Percentiles rank a stretch among this genome's conserved stretches.
These are phyloP conservation scores for Rhamnusium bicolor DNA, from an alignment of 2,888 invertebrate genomes.

Conservation along the genomic window DNA sequence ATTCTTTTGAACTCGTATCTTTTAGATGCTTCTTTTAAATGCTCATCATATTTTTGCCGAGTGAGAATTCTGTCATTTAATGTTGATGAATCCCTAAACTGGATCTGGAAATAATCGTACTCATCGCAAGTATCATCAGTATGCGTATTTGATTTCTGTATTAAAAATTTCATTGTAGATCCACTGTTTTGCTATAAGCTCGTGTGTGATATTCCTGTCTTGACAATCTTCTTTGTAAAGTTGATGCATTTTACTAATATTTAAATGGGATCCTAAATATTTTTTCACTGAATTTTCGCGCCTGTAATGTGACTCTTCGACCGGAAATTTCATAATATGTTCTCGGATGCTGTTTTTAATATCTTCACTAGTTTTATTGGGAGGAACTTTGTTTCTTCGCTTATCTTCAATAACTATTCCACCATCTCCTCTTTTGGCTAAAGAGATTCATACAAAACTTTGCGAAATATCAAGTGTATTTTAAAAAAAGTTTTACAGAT, in stretches of 20 bases:
- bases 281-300: slow-evolving; percentile 38
- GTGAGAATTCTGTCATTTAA: slow-evolving; percentile 26
- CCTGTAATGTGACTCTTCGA: slow-evolving; percentile 42
- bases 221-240: slow-evolving; percentile 28
- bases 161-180: slow-evolving; percentile 46
- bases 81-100: slow-evolving; percentile 11
- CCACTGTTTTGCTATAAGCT: slow-evolving; percentile 43
- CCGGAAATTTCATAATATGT: slow-evolving; percentile 43
- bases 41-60: slow-evolving; percentile 37
- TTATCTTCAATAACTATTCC: slow-evolving; percentile 29
- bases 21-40: slow-evolving; percentile 41
- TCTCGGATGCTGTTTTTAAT: slow-evolving; percentile 34
- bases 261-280: slow-evolving; percentile 45
- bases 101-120: slow-evolving; percentile 32
- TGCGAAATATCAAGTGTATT: slow-evolving; percentile 33
- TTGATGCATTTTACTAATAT: slow-evolving; percentile 41
- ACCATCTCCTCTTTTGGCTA: slow-evolving; percentile 27
- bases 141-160: slow-evolving; percentile 41
- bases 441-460: slow-evolving; percentile 24
- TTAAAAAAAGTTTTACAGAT: slow-evolving; percentile 30
- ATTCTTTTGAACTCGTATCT: slow-evolving; percentile 43
- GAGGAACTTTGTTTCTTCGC: slow-evolving; percentile 34
- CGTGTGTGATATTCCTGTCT: slow-evolving; percentile 16
- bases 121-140: slow-evolving; percentile 42
- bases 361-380: slow-evolving; percentile 33